Conservation (phyloP, 2,888 invertebrate species). For the Thereva nobilitata region DNA sequence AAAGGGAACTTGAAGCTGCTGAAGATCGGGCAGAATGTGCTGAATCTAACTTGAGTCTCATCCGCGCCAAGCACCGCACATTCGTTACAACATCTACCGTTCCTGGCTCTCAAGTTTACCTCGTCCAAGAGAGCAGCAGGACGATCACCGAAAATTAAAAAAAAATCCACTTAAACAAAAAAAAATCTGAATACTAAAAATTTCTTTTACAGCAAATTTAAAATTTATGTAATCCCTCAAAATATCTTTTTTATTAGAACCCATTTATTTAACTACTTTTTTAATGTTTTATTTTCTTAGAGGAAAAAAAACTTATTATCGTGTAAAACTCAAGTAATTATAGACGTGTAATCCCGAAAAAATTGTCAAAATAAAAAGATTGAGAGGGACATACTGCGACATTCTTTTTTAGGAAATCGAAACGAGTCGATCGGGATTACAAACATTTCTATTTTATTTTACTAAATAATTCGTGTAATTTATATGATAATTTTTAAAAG, state of each 20-base stretch:
- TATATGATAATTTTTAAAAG: slow-evolving; percentile 31
- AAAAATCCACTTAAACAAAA: slow-evolving; percentile 1
- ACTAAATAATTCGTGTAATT: slow-evolving; percentile 41
- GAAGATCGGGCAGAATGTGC: slow-evolving; percentile 95
- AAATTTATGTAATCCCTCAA: slow-evolving; percentile 7
- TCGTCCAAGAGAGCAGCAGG: slow-evolving; percentile 77
- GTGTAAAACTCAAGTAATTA: slow-evolving; percentile 22
- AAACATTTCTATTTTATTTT: slow-evolving; percentile 37
- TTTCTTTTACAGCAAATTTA: slow-evolving; percentile 21
- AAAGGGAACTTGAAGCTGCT: slow-evolving; percentile 95
- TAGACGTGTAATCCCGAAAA: slow-evolving; percentile 22
- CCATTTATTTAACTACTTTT: too few species aligned
- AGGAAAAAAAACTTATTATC: slow-evolving; percentile 10
- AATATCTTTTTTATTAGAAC: slow-evolving; percentile 9
- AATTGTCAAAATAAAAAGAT: slow-evolving; percentile 16
- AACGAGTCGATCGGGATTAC: slow-evolving; percentile 38
- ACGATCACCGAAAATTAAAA: slow-evolving; percentile 57
- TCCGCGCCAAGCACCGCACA: slow-evolving; percentile 97
- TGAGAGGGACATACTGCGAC: slow-evolving; percentile 31
- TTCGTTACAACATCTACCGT: slow-evolving; percentile 93
- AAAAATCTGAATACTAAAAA: slow-evolving; percentile 13
- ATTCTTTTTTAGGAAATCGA: slow-evolving; percentile 28
- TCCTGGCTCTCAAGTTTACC: slow-evolving; percentile 88
- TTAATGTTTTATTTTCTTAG: too few species aligned
- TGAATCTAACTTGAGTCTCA: slow-evolving; percentile 90